Conservation (phyloP, 2,113 vertebrate species). For the Ammodytes marinus region DNA sequence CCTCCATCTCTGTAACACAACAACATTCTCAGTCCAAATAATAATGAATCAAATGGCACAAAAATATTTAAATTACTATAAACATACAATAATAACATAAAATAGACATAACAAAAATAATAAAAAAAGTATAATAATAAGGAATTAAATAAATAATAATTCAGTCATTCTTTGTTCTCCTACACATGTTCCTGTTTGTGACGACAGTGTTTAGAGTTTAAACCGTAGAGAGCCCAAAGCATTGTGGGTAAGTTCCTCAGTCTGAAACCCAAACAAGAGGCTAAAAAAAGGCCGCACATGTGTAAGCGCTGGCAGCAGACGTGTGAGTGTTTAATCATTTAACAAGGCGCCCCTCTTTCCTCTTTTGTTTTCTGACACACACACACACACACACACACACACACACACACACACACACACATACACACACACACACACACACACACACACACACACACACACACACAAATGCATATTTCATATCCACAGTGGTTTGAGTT, state of each 20-base stretch:
- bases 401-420: slow-evolving; percentile 15
- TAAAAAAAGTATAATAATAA: too few species aligned
- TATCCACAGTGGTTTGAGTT: slow-evolving; percentile 3
- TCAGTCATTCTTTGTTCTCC: too few species aligned
- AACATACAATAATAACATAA: too few species aligned
- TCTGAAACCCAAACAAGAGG: slow-evolving; percentile 60
- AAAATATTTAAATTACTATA: too few species aligned
- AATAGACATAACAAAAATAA: too few species aligned
- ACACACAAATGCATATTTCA: slow-evolving; percentile 40
- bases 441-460: slow-evolving; percentile 19
- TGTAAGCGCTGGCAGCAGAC: slow-evolving; percentile 58
- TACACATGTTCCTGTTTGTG: too few species aligned
- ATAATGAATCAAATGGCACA: too few species aligned
- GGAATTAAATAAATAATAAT: too few species aligned
- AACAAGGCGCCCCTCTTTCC: slow-evolving; percentile 51
- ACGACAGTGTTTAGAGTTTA: neutral
- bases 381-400: slow-evolving; percentile 24
- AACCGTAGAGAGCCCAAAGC: slow-evolving; percentile 14
- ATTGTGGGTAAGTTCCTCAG: slow-evolving; percentile 30
- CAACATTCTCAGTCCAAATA: too few species aligned
- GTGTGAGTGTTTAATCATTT: slow-evolving; percentile 72
- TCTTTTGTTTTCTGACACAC: slow-evolving; percentile 66
- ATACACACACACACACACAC: slow-evolving; percentile 16
- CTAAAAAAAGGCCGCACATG: slow-evolving; percentile 46
- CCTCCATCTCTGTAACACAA: too few species aligned